A percentile compares a stretch with the other conserved stretches of the same genome.
These are phyloP conservation scores for Podarcis lilfordi DNA, from an alignment of 2,797 vertebrate species.

Conservation along the genomic window DNA sequence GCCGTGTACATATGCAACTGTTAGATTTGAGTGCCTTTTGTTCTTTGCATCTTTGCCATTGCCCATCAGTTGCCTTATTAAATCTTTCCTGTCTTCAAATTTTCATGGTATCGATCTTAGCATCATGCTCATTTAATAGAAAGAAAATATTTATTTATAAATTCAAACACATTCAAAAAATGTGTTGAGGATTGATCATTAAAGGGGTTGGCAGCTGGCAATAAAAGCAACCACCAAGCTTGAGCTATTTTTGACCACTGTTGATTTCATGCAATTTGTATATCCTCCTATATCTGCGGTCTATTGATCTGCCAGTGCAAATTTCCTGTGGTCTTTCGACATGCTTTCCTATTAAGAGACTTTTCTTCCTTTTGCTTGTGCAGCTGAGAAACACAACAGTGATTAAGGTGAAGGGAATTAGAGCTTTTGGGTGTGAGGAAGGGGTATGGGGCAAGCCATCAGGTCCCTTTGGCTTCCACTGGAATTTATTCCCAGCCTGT, in stretches of 20 bases:
- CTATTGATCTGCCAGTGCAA: neutral
- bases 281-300: slow-evolving; percentile 7
- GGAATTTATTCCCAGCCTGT: too few species aligned
- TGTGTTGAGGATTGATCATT: slow-evolving; percentile 15
- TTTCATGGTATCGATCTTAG: slow-evolving; percentile 59
- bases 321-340: slow-evolving; percentile 13
- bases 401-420: neutral
- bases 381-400: too few species aligned
- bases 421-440: neutral
- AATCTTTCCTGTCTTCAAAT: slow-evolving; percentile 29
- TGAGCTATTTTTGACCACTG: neutral
- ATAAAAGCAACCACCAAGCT: slow-evolving; percentile 15
- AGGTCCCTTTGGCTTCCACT: too few species aligned
- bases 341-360: neutral
- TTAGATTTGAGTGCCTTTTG: slow-evolving; percentile 44
- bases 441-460: too few species aligned
- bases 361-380: too few species aligned
- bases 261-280: neutral
- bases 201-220: neutral
- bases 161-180: slow-evolving; percentile 18
- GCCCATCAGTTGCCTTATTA: slow-evolving; percentile 40
- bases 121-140: slow-evolving; percentile 47
- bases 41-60: slow-evolving; percentile 44
- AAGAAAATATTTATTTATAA: slow-evolving; percentile 55
- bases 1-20: neutral